Conservation (phyloP, 2,888 invertebrate species). For the Microdon myrmicae region DNA sequence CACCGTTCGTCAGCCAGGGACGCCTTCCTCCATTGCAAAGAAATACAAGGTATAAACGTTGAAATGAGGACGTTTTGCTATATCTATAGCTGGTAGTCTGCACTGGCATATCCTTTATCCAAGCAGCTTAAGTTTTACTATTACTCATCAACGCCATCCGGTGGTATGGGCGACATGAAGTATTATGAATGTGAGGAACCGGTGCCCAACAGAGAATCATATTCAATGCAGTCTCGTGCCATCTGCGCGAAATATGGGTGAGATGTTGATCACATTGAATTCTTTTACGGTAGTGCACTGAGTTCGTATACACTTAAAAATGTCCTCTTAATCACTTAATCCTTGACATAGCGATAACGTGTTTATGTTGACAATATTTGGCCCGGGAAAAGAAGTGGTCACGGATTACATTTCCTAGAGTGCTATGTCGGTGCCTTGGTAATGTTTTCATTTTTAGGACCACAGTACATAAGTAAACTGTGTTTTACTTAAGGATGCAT, state of each 20-base stretch:
- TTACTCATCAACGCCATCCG: slow-evolving; percentile 36
- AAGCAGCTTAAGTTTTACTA: slow-evolving; percentile 42
- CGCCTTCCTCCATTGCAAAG: slow-evolving; percentile 24
- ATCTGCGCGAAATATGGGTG: slow-evolving; percentile 27
- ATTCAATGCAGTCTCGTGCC: slow-evolving; percentile 37
- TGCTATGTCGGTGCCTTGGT: too few species aligned
- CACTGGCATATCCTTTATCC: slow-evolving; percentile 33
- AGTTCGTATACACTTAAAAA: slow-evolving; percentile 42
- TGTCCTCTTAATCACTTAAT: slow-evolving; percentile 38
- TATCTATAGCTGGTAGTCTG: too few species aligned
- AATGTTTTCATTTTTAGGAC: too few species aligned
- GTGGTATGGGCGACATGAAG: slow-evolving; percentile 15
- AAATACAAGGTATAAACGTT: slow-evolving; percentile 41
- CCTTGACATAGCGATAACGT: slow-evolving; percentile 34
- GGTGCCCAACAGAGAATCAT: slow-evolving; percentile 10
- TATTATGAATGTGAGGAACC: not conserved
- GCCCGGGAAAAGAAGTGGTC: not conserved
- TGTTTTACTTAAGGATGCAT: too few species aligned
- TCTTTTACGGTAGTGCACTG: slow-evolving; percentile 23
- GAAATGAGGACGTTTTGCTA: slow-evolving; percentile 32
- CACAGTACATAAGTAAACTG: too few species aligned
- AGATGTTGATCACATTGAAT: slow-evolving; percentile 27
- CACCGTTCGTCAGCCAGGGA: slow-evolving; percentile 5
- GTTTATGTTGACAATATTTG: slow-evolving; percentile 26
- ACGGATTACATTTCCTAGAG: too few species aligned